Conservation (phyloP, 1,140 invertebrate species). For the Leptinotarsa texana region DNA sequence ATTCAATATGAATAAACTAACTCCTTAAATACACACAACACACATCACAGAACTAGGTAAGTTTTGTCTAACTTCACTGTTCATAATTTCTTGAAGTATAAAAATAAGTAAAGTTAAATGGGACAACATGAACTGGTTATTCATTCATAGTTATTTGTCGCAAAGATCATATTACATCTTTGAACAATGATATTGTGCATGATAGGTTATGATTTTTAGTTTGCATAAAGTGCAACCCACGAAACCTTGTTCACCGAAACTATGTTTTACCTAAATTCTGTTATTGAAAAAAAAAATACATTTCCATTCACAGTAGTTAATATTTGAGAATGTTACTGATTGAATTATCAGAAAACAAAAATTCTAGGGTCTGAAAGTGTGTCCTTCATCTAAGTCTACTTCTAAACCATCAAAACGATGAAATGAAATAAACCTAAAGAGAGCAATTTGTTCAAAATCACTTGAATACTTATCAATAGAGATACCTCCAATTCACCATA, state of each 20-base stretch:
- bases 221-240: slow-evolving; percentile 5
- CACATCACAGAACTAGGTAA: slow-evolving; percentile 3
- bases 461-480: no score
- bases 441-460: no score
- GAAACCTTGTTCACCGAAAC: background rate
- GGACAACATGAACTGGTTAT: background rate
- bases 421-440: background rate
- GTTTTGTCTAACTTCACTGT: background rate
- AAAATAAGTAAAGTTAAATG: slow-evolving; percentile 16
- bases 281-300: background rate
- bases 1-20: no score
- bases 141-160: background rate
- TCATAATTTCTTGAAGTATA: background rate
- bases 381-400: background rate
- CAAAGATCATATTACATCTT: background rate
- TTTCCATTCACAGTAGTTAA: background rate
- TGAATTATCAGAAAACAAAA: background rate
- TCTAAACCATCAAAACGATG: background rate
- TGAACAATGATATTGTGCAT: slow-evolving; percentile 14
- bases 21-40: background rate
- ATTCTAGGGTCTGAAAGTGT: background rate
- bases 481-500: no score
- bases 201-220: background rate
- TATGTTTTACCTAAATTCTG: background rate
- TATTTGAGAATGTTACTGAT: background rate